These are phyloP conservation scores for Pipistrellus pipistrellus DNA, from an alignment of 2,797 vertebrate species.

Conservation along the genomic window DNA sequence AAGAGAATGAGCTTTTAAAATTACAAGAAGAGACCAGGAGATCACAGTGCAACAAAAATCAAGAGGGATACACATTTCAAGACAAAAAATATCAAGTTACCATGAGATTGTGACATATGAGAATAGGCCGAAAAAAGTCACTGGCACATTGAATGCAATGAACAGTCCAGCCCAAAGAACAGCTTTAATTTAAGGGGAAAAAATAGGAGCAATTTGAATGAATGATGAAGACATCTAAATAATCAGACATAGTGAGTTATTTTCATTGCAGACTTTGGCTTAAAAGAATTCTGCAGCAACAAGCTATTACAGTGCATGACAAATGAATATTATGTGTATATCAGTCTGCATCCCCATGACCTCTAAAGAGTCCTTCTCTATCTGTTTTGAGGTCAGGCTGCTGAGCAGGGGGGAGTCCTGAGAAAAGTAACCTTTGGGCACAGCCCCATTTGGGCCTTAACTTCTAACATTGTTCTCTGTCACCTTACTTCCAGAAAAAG, in stretches of 20 bases:
- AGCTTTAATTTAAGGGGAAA: neutral
- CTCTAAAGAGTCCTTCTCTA: neutral
- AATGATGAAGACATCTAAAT: neutral
- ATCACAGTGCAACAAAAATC: neutral
- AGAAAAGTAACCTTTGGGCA: neutral
- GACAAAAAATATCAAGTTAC: neutral
- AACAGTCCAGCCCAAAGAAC: neutral
- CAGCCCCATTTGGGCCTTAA: neutral
- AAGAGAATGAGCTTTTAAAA: neutral
- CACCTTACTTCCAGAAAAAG: conserved; percentile 10
- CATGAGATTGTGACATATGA: neutral
- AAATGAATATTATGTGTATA: neutral
- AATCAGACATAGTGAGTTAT: neutral
- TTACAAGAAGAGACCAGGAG: neutral
- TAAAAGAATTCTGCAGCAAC: neutral
- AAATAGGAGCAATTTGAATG: neutral
- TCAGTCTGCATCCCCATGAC: neutral
- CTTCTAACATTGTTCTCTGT: neutral
- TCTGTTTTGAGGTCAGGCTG: neutral
- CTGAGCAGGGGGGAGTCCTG: neutral
- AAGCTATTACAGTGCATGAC: neutral
- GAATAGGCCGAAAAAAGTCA: neutral
- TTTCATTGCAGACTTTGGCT: neutral
- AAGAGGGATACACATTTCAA: neutral
- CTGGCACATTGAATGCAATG: neutral